Percentiles rank a stretch among this genome's conserved stretches.
Evolutionary conservation across 2,888 invertebrate genomes (phyloP).

Genomic region (Papilio protenor): DNA sequence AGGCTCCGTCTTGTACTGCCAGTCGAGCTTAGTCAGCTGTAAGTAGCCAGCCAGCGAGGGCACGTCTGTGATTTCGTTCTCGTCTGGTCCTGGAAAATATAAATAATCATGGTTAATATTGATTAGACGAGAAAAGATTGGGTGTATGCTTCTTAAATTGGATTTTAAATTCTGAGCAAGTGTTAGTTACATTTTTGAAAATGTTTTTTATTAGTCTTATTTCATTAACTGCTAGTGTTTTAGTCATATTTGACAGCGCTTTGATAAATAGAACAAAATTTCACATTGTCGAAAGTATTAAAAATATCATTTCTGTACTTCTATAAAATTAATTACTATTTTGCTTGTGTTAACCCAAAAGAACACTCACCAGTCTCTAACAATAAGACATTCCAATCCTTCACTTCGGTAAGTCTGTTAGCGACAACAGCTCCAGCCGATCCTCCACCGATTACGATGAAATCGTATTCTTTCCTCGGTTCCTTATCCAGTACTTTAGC

Average conservation of each 20-base stretch:
- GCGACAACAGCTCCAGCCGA: conserved; percentile 96
- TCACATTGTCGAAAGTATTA: background rate
- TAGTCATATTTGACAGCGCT: background rate
- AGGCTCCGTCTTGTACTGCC: conserved; percentile 95
- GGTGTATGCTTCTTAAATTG: background rate
- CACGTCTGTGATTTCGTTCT: conserved; percentile 94
- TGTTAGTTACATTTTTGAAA: no score
- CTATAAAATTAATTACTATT: background rate
- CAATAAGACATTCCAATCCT: conserved; percentile 90
- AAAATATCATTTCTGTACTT: background rate
- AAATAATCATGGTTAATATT: background rate
- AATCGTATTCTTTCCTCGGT: conserved; percentile 91
- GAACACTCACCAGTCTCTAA: conserved; percentile 87
- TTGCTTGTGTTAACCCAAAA: background rate
- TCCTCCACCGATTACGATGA: conserved; percentile 93
- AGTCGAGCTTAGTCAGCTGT: conserved; percentile 93
- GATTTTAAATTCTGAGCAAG: background rate
- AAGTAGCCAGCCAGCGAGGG: conserved; percentile 94
- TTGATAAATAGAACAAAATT: background rate
- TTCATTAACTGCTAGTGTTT: background rate
- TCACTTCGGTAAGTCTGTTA: conserved; percentile 90
- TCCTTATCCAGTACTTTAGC: conserved; percentile 88
- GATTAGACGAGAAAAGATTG: background rate
- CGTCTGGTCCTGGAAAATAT: conserved; percentile 88
- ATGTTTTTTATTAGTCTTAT: background rate